Evolutionary conservation across 2,113 vertebrate genomes (phyloP), one percentile per base, ranked within the genome.

Genomic region (Erinaceus europaeus): DNA sequence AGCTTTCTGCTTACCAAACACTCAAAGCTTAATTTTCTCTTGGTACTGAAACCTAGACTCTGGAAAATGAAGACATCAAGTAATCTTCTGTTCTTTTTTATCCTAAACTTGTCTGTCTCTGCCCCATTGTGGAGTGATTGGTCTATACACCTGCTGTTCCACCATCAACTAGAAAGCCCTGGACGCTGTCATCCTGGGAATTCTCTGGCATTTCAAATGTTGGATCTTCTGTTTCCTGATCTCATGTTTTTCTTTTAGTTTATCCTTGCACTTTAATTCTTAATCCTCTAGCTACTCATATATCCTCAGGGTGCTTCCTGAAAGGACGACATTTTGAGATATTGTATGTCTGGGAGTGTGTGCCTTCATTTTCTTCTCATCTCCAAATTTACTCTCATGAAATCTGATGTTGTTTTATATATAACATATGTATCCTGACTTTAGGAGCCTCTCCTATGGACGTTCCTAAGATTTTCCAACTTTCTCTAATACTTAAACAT

Each of bases 21-120:
- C 27, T 59, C 34, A 76, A 80, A 76, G 59, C 34, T 69, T 65
- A 71, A 52, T 59, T 61, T 86, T 72, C 36, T 64, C 6, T 81
- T 62, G 29, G 21, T 50, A 50, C 9, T 44, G 8, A 74, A 69
- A 79, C n/a, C 46, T 6, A 62, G 10, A 36, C 32, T 73, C 48
- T 32, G 4, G 17, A 82, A 48, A 5, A 1, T 55, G 69, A 48
- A 71, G 11, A 59, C 13, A 6, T 27, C 15, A 71, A n/a, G 14
- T 67, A 23, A 52, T 34, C 18, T 59, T 6, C 9, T 44, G 14
- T 40, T 78, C 23, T 89, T 36, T 87, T 32, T 67, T 29, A 38
- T 50, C 13, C 20, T 32, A 25, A 10, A 34, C 6, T 53, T 55
- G 23, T 62, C 61, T 72, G 25, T n/a, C n/a, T 15, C 21, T 83